phyloP scores from a whole-genome alignment of 2,888 invertebrate species.

The Sarcophaga subvicina region DNA sequence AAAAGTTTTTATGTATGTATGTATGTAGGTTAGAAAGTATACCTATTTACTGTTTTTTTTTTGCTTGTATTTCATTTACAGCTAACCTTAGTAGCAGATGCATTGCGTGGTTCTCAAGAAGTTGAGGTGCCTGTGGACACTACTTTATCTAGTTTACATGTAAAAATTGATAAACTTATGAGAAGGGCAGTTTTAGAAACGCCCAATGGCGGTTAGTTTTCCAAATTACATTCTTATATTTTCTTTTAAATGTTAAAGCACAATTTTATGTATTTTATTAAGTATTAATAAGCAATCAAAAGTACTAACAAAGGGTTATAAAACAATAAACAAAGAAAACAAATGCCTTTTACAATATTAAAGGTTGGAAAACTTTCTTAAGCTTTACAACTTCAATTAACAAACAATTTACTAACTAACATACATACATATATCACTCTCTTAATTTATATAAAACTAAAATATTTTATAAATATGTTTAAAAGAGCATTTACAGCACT shows the following conservation, averaged over 20 bases:
- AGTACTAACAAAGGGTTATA: conserved; percentile 61
- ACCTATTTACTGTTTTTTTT: background rate
- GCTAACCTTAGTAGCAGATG: conserved; percentile 79
- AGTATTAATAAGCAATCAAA: conserved; percentile 18
- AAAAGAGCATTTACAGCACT: background rate
- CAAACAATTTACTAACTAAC: conserved; percentile 29
- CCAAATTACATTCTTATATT: conserved; percentile 50
- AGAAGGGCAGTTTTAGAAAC: conserved; percentile 79
- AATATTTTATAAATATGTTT: background rate
- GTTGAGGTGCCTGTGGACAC: conserved; percentile 80
- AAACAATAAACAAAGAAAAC: conserved; percentile 19
- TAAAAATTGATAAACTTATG: conserved; percentile 80
- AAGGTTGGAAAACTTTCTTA: conserved; percentile 40
- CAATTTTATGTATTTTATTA: conserved; percentile 51
- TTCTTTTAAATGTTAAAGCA: conserved; percentile 56
- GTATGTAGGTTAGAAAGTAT: no score
- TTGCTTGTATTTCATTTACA: conserved; percentile 59
- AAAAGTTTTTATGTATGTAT: no score
- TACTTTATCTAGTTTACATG: conserved; percentile 80
- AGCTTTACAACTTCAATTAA: conserved; percentile 63
- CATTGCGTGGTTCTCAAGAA: conserved; percentile 78
- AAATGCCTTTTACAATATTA: conserved; percentile 42
- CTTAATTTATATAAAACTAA: background rate
- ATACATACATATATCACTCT: background rate
- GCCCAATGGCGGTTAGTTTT: conserved; percentile 82